Evolutionary conservation across 2,797 vertebrate genomes (phyloP), one percentile per base, ranked within the genome.

Genomic region (Acrossocheilus fasciatus): DNA sequence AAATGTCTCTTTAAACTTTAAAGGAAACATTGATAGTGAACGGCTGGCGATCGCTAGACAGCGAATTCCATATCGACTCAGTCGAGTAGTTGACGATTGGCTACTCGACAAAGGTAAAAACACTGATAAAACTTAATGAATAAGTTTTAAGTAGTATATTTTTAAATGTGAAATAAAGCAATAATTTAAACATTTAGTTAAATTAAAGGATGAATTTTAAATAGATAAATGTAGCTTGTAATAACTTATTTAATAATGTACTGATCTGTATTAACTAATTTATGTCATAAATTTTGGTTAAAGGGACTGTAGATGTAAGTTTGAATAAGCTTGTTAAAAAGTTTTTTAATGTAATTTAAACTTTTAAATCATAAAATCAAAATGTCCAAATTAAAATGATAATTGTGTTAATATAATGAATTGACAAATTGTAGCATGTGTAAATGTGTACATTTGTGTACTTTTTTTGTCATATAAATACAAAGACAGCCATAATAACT

Each of bases 1-100:
- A 99, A 99, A 99, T 99, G 98, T 99, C 98, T 99, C 96, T 99
- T 98, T 99, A 99, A 99, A 99, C 98, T 99, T 98, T 98, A 99
- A 99, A 99, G 98, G 98, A 98, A 98, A 97, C 98, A 98, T 96
- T 99, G 98, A 99, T 99, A 99, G 98, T 97, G 98, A 99, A 97
- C 98, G 98, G 97, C 98, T 99, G 98, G 97, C 97, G 98, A 99
- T 99, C 98, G 98, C 98, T 99, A 99, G 98, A 99, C 98, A 99
- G 97, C 75, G 50, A 77, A 57, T 99, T 98, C 98, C 98, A 99
- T 99, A 98, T 97, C 98, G 98, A 97, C 98, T 99, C 96, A 98
- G 98, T 99, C 98, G 98, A 98, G 98, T 99, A 99, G 98, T 99
- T 98, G 98, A 99, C 96, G 98, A 99, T 96, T 99, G 98, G 98